phyloP scores from a whole-genome alignment of 2,888 invertebrate species.

The Drosophila greeni region DNA sequence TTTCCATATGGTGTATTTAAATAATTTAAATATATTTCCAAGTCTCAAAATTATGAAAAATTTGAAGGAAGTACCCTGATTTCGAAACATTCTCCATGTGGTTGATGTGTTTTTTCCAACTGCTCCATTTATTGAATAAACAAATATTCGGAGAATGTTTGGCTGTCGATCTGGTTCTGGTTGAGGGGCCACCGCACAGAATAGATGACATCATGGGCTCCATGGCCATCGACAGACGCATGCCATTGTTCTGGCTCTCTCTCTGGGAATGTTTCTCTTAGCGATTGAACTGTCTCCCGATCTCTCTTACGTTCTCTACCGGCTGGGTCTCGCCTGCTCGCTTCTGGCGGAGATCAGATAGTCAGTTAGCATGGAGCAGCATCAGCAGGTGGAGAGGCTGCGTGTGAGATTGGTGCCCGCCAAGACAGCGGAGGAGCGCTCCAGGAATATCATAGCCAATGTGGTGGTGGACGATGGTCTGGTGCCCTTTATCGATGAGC shows the following conservation, averaged over 20 bases:
- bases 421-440: conserved; percentile 65
- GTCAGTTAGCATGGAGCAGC: conserved; percentile 60
- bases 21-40: background rate
- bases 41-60: background rate
- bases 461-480: conserved; percentile 65
- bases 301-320: conserved; percentile 1
- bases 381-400: conserved; percentile 53
- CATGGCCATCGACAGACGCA: conserved; percentile 8
- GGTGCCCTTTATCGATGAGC: conserved; percentile 73
- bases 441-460: conserved; percentile 73
- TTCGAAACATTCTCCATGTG: conserved; percentile 19
- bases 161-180: conserved; percentile 46
- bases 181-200: conserved; percentile 33
- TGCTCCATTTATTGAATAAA: conserved; percentile 33
- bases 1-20: background rate
- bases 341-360: conserved; percentile 30
- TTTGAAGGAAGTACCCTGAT: background rate
- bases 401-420: conserved; percentile 72
- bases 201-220: conserved; percentile 57
- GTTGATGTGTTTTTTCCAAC: conserved; percentile 9
- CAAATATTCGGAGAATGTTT: conserved; percentile 39
- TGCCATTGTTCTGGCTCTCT: conserved; percentile 14
- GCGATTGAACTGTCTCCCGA: background rate
- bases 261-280: conserved; percentile 14
- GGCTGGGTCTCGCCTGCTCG: background rate